phyloP scores from a whole-genome alignment of 1,140 invertebrate genomes.

The Amyelois transitella region DNA sequence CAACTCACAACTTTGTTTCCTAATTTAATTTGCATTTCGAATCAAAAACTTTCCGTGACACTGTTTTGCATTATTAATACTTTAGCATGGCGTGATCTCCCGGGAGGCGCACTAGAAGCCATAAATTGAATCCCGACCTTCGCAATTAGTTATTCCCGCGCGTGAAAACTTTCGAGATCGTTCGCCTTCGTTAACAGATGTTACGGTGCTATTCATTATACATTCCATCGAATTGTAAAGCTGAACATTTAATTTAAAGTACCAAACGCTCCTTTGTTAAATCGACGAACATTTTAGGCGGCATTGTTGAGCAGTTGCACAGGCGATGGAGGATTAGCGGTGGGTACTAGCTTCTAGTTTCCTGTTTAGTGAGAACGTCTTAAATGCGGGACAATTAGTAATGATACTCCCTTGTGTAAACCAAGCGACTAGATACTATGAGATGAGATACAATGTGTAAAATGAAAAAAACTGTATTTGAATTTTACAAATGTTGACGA shows the following conservation, averaged over 20 bases:
- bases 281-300: constrained; percentile 54
- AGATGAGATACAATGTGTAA: too few species aligned
- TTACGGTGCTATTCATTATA: constrained; percentile 74
- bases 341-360: constrained; percentile 37
- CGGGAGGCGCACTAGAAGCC: constrained; percentile 65
- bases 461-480: too few species aligned
- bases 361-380: constrained; percentile 34
- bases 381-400: constrained; percentile 10
- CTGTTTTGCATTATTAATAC: constrained; percentile 75
- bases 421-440: neutral
- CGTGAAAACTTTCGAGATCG: constrained; percentile 74
- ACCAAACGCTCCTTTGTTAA: constrained; percentile 65
- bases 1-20: constrained; percentile 61
- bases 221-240: constrained; percentile 74
- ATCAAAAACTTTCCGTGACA: constrained; percentile 74
- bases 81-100: constrained; percentile 67
- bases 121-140: constrained; percentile 74
- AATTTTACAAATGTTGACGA: too few species aligned
- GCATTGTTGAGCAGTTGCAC: constrained; percentile 50
- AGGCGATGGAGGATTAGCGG: constrained; percentile 46
- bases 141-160: constrained; percentile 74
- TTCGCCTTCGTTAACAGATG: constrained; percentile 75
- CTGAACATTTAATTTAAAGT: constrained; percentile 73
- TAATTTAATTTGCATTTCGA: constrained; percentile 72
- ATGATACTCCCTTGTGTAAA: neutral